These are phyloP conservation scores for Pseudochirops cupreus DNA, from an alignment of 2,797 vertebrate species.

Conservation along the genomic window DNA sequence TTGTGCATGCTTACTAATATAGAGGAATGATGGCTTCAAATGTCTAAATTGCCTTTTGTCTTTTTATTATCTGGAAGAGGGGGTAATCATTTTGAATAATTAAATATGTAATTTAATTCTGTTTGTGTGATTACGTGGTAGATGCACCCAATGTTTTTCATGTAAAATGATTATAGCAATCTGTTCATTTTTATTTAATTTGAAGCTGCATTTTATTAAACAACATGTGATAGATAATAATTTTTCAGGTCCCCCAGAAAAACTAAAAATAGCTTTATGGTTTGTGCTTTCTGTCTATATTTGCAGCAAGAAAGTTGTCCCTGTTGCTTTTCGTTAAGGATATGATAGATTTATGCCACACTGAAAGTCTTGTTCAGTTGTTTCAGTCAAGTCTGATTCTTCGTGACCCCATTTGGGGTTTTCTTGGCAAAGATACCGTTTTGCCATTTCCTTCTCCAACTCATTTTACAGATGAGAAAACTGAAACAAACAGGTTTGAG, in stretches of 20 bases:
- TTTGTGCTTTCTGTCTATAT: neutral
- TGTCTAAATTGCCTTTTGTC: constrained; percentile 83
- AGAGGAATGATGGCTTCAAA: constrained; percentile 77
- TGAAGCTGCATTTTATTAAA: neutral
- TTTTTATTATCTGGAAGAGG: constrained; percentile 90
- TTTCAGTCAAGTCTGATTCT: neutral
- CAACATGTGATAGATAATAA: neutral
- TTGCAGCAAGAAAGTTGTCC: neutral
- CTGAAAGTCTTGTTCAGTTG: neutral
- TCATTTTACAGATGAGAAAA: neutral
- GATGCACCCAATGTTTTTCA: neutral
- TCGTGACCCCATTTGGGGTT: neutral
- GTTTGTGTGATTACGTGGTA: neutral
- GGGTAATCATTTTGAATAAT: constrained; percentile 90
- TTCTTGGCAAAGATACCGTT: neutral
- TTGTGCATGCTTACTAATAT: constrained; percentile 61
- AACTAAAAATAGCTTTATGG: neutral
- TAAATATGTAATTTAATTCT: constrained; percentile 53
- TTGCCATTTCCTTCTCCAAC: neutral
- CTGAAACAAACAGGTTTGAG: neutral
- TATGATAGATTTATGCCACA: neutral
- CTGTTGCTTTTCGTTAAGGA: neutral
- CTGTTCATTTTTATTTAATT: neutral
- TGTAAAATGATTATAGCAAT: neutral
- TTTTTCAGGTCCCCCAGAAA: neutral